Evolutionary conservation across 92 coral and sea anemone genomes (phyloP).

Genomic region (Diadumene lineata): DNA sequence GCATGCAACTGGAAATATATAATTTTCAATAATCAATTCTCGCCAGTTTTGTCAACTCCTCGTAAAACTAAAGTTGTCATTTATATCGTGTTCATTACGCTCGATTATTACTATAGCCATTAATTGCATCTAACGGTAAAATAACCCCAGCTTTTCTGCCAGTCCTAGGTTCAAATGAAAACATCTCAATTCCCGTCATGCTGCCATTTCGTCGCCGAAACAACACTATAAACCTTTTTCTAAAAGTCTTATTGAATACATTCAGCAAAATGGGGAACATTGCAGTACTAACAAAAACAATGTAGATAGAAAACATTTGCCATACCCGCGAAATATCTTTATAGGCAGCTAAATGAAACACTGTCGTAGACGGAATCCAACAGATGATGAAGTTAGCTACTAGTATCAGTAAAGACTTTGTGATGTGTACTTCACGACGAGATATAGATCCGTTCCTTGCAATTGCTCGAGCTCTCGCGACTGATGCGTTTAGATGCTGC

Average conservation of each 20-base stretch:
- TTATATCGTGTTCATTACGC: too few species aligned
- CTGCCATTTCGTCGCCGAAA: not conserved
- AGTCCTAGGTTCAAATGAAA: not conserved
- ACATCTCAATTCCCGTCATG: not conserved
- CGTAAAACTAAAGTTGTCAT: too few species aligned
- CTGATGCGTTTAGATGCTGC: not conserved
- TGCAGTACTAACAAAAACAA: conserved; percentile 19
- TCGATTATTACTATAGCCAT: too few species aligned
- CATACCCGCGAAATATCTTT: conserved; percentile 8
- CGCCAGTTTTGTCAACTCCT: too few species aligned
- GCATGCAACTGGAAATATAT: too few species aligned
- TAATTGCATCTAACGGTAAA: too few species aligned
- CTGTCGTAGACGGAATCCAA: conserved; percentile 32
- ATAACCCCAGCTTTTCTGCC: too few species aligned
- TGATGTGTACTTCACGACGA: conserved; percentile 3
- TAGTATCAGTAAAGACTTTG: conserved; percentile 21
- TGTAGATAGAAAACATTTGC: conserved; percentile 22
- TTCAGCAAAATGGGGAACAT: conserved; percentile 17
- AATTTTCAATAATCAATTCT: too few species aligned
- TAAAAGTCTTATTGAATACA: conserved; percentile 3
- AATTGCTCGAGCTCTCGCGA: not conserved
- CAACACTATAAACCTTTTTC: not conserved
- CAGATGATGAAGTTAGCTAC: conserved; percentile 22
- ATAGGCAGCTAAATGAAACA: conserved; percentile 22
- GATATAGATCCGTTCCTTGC: not conserved